These are phyloP conservation scores for Meghimatium bilineatum DNA, from an alignment of 2,888 invertebrate species.

Conservation along the genomic window DNA sequence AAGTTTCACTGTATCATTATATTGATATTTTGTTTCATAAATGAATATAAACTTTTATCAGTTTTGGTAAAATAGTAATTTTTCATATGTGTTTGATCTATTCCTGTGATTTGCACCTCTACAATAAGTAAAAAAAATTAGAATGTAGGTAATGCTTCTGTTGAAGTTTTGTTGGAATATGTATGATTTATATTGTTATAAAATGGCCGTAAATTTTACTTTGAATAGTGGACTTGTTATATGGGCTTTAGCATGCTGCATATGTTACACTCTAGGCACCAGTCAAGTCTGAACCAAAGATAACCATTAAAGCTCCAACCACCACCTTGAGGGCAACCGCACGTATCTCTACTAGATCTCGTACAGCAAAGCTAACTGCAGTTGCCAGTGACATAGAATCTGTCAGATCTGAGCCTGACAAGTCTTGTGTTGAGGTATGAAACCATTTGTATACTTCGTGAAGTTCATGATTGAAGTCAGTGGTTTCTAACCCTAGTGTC, in stretches of 20 bases:
- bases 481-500: background rate
- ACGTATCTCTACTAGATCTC: constrained; percentile 20
- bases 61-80: no score
- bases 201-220: no score
- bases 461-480: background rate
- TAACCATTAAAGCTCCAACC: constrained; percentile 46
- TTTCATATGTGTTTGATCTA: no score
- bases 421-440: background rate
- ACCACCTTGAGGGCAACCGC: constrained; percentile 33
- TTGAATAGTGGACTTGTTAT: no score
- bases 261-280: background rate
- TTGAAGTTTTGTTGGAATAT: no score
- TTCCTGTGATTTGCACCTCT: no score
- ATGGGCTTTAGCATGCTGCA: background rate
- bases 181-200: no score
- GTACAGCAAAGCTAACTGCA: constrained; percentile 4
- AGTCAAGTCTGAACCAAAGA: constrained; percentile 37
- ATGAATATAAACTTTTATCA: no score
- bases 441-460: background rate
- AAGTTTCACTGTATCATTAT: no score
- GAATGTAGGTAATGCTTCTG: no score
- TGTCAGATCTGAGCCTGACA: background rate
- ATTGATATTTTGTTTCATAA: no score
- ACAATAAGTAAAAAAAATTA: no score
- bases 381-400: background rate